Conservation (phyloP, 2,113 vertebrate genomes). For the Anoplopoma fimbria region DNA sequence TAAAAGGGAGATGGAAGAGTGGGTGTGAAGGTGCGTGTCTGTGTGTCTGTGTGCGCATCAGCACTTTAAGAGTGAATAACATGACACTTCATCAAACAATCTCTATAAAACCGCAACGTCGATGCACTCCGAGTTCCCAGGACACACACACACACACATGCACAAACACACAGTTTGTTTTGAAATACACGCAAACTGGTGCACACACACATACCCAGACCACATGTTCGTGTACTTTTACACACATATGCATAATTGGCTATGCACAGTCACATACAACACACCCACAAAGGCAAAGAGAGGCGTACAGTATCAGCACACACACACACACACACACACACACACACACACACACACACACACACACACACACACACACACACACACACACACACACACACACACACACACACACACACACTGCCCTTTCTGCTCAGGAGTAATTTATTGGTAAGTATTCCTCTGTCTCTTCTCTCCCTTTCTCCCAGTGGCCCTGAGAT, state of each 20-base stretch:
- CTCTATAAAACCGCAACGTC: slow-evolving; percentile 30
- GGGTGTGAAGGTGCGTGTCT: slow-evolving; percentile 15
- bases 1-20: slow-evolving; percentile 35
- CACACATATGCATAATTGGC: slow-evolving; percentile 20
- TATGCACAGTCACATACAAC: neutral
- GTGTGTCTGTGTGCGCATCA: slow-evolving; percentile 32
- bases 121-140: slow-evolving; percentile 1
- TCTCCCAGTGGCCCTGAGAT: slow-evolving; percentile 79
- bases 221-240: neutral
- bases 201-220: neutral
- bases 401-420: slow-evolving; percentile 43
- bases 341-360: slow-evolving; percentile 42
- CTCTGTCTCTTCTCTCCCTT: slow-evolving; percentile 73
- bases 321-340: neutral
- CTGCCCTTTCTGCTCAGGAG: slow-evolving; percentile 74
- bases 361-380: neutral
- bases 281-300: neutral
- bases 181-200: neutral
- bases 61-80: slow-evolving; percentile 56
- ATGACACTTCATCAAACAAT: slow-evolving; percentile 64
- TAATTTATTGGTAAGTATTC: slow-evolving; percentile 83
- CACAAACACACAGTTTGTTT: neutral
- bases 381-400: neutral
- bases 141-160: neutral
- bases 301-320: neutral